Evolutionary conservation across 2,113 vertebrate species (phyloP).

Genomic region (Motacilla alba): DNA sequence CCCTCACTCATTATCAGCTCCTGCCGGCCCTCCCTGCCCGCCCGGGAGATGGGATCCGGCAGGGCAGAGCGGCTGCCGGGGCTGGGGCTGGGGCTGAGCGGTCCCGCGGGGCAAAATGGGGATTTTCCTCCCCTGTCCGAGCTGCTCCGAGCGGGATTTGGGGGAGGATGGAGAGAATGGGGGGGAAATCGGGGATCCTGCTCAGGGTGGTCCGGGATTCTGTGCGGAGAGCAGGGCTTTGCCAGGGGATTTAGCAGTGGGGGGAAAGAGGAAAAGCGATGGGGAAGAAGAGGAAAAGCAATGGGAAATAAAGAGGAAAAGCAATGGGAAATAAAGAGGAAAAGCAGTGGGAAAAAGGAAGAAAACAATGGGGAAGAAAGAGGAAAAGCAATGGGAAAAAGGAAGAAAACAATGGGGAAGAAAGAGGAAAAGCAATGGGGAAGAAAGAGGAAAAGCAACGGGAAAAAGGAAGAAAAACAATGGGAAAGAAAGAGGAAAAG

Average conservation of each 20-base stretch:
- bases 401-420: too few relatives aligned
- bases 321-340: too few relatives aligned
- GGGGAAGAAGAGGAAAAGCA: accelerated
- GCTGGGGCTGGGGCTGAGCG: too few relatives aligned
- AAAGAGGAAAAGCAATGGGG: too few relatives aligned
- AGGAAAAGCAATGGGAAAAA: too few relatives aligned
- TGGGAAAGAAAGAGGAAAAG: too few relatives aligned
- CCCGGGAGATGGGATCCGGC: not conserved
- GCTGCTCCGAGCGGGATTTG: not conserved
- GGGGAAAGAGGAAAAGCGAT: not conserved
- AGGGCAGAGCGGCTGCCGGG: too few relatives aligned
- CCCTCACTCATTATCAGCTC: not conserved
- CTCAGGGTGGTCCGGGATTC: not conserved
- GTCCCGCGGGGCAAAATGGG: too few relatives aligned
- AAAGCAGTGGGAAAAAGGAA: accelerated
- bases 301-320: accelerated
- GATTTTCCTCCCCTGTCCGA: not conserved
- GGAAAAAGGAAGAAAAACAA: too few relatives aligned
- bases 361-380: accelerated
- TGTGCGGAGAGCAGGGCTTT: not conserved
- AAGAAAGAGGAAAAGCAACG: too few relatives aligned
- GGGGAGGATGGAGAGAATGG: not conserved
- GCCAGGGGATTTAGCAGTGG: accelerated
- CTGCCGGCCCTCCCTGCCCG: not conserved
- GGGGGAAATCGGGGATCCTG: not conserved